phyloP scores from a whole-genome alignment of 2,113 vertebrate species.

The Ptychochromis oligacanthus region DNA sequence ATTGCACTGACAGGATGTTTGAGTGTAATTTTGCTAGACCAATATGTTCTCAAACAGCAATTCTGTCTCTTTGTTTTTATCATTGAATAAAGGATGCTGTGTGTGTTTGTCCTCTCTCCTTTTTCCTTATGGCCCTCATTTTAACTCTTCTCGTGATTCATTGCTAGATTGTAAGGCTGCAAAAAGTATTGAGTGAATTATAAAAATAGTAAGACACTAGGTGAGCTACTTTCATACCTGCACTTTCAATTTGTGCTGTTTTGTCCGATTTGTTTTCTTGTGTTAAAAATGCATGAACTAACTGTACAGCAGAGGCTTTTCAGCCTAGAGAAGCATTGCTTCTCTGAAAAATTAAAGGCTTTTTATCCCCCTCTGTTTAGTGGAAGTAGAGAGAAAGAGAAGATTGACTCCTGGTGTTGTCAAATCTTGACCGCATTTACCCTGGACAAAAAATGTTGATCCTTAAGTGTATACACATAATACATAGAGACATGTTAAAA shows the following conservation, averaged over 20 bases:
- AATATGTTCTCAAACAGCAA: neutral
- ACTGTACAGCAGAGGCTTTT: constrained; percentile 45
- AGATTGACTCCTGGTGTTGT: neutral
- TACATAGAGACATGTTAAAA: neutral
- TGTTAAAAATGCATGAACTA: constrained; percentile 70
- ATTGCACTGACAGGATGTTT: neutral
- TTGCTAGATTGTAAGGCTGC: neutral
- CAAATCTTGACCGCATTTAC: constrained; percentile 22
- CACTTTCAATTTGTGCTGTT: constrained; percentile 43
- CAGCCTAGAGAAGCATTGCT: constrained; percentile 16
- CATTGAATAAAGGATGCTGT: neutral
- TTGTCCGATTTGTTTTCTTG: constrained; percentile 44
- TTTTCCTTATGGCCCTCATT: neutral
- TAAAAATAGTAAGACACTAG: constrained; percentile 27
- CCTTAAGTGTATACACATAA: neutral
- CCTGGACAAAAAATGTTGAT: constrained; percentile 1
- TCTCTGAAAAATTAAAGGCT: constrained; percentile 60
- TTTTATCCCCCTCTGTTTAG: constrained; percentile 30
- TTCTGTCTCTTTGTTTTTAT: neutral
- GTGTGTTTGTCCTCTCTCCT: neutral
- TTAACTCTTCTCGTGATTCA: neutral
- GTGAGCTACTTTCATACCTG: constrained; percentile 44
- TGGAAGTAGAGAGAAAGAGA: constrained; percentile 15
- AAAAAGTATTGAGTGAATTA: constrained; percentile 23
- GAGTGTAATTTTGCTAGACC: constrained; percentile 14